Base-by-base conservation (phyloP, 2,888 invertebrate genomes). In the Orthonevra nobilis region DNA sequence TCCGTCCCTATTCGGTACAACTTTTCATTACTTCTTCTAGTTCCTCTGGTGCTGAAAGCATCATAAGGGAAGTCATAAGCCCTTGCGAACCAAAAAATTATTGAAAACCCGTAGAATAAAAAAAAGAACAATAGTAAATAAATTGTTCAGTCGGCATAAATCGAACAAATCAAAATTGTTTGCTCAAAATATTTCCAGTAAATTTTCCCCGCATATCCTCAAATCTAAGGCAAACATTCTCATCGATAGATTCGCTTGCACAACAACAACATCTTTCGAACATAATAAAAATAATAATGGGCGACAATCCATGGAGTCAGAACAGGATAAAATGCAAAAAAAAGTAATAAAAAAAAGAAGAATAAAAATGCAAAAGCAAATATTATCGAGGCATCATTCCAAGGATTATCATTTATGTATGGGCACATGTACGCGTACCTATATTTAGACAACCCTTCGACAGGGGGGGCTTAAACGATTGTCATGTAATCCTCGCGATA, bases 401-500 rank as follows among this genome's bases (percentile, higher is more conserved):
- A 48, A 42, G 79, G 79, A 79, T 73, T 56, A 73, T 79, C 66
- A 73, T 48, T 79, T 50, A 73, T 72, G 36, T 52, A 69, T 60
- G 38, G 48, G 52, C 7, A 14, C 20, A 61, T 26, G 28, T 17
- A 44, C 23, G 9, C n/a, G 44, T 46, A 19, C 15, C 6, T 12
- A 48, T 34, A 34, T 5, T 42, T 32, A 20, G 36, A 44, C 38
- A 48, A 40, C 34, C 30, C 26, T 20, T 14, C 23, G 17, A 38
- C 28, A 52, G 23, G 46, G 58, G 20, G 56, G 56, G 34, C 17
- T 9, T 36, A 60, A 46, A 19, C 42, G 52, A 61, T 48, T 79
- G 66, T 73, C 73, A 36, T 73, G 61, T 73, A 73, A 79, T 79
- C 79, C 73, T 66, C 44, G 79, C 56, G 42, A 73, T 73, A 56